Conservation (phyloP, 2,888 invertebrate species). For the Cyclophora punctaria region DNA sequence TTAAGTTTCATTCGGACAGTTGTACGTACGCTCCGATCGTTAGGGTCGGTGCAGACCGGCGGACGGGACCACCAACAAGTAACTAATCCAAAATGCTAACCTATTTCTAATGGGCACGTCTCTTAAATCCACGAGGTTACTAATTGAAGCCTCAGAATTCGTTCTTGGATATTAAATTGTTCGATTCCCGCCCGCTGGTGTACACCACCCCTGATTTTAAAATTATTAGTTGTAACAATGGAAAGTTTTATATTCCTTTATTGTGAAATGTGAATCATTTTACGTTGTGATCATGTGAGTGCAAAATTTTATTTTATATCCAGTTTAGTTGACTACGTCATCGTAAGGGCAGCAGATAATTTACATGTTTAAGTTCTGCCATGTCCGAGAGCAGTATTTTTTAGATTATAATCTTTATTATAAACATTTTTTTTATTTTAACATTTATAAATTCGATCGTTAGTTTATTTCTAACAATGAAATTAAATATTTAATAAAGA, state of each 20-base stretch:
- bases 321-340: conserved; percentile 55
- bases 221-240: conserved; percentile 32
- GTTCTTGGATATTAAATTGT: too few species aligned
- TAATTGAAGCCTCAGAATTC: too few species aligned
- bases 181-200: conserved; percentile 1
- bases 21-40: too few species aligned
- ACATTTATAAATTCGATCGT: conserved; percentile 72
- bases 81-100: too few species aligned
- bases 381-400: conserved; percentile 73
- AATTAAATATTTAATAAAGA: conserved; percentile 75
- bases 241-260: conserved; percentile 59
- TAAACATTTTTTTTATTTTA: conserved; percentile 62
- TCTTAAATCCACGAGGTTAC: too few species aligned
- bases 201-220: neutral
- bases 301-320: conserved; percentile 64
- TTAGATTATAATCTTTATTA: conserved; percentile 70
- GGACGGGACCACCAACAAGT: too few species aligned
- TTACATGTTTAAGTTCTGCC: conserved; percentile 57
- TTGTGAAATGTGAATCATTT: conserved; percentile 71
- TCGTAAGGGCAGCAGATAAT: conserved; percentile 57
- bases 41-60: too few species aligned
- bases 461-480: conserved; percentile 75
- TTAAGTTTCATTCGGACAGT: too few species aligned
- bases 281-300: conserved; percentile 73
- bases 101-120: too few species aligned